Base-by-base conservation (phyloP, 1,140 invertebrate species). In the Scaptomyza pallida region DNA sequence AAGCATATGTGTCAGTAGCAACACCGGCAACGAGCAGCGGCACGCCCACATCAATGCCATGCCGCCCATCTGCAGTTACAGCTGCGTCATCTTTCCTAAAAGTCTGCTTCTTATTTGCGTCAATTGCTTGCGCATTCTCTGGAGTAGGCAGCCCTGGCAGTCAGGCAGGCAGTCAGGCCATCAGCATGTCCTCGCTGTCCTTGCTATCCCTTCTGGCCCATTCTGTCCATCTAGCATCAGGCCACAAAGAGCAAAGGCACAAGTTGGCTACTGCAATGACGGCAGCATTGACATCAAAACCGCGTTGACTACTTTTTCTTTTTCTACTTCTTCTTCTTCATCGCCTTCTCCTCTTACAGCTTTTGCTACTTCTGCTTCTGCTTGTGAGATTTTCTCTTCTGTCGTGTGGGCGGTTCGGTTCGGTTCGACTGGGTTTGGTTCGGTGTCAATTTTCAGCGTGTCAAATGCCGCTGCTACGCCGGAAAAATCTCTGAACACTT, bases 51-150 rank as follows among this genome's bases (percentile, higher is more conserved):
- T 0, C 50, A 26, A 30, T n/a, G n/a, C 26, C 8, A 30, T 30
- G 16, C 51, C 45, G 57, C 45, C 52, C 71, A 63, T 68, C 72
- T 76, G 65, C 50, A 67, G 61, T 80, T 77, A 71, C 56, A 73
- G 75, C 71, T 16, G 26, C 70, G 48, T 72, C 61, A 72, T 48
- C 54, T 17, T 37, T n/a, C 26, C 54, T 1, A 30, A 30, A 65
- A 79, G 75, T 68, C 72, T 74, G 81, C 73, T 77, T 61, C 64
- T 85, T 85, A 86, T 77, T 85, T 85, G 77, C 81, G 81, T 85
- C 81, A 85, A 85, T 85, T 85, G 80, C 80, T 80, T 85, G 81
- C 73, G 76, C 69, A 86, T 68, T 86, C 73, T 68, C 55, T 65
- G 26, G 8, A 30, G 26, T 30, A 21, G 19, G 19, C 19, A 21